Conservation (phyloP, 2,113 vertebrate species). For the Euleptes europaea region DNA sequence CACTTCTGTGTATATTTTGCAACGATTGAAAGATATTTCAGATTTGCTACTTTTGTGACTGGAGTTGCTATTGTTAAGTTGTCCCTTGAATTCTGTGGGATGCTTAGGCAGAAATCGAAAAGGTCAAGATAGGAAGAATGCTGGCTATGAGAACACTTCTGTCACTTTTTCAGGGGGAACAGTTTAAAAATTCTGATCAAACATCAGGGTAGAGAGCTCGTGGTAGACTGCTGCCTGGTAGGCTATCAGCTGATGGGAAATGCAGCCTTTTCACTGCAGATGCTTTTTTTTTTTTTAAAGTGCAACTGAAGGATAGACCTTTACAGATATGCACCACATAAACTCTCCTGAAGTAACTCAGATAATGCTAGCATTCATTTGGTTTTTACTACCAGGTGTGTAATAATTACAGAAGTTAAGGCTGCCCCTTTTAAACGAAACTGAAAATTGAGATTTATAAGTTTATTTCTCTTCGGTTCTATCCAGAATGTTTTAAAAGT, state of each 20-base stretch:
- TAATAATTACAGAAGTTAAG: too few relatives aligned
- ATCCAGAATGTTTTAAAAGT: not conserved
- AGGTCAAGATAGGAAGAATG: not conserved
- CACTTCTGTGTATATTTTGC: not conserved
- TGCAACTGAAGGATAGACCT: not conserved
- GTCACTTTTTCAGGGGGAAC: not conserved
- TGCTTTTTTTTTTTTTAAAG: not conserved
- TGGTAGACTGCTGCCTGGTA: not conserved
- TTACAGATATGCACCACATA: not conserved
- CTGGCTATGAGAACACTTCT: not conserved
- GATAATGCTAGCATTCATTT: not conserved
- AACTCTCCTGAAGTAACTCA: not conserved
- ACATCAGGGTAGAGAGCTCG: not conserved
- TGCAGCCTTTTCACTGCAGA: not conserved
- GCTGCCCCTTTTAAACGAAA: too few relatives aligned
- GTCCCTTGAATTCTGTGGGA: not conserved
- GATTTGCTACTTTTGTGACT: not conserved
- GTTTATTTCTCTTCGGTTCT: too few relatives aligned
- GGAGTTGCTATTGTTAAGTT: too few relatives aligned
- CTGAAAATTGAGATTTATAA: too few relatives aligned
- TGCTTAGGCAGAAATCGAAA: not conserved
- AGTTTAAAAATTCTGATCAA: not conserved
- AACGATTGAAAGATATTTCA: not conserved
- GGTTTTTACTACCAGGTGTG: not conserved
- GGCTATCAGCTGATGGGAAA: too few relatives aligned